Evolutionary conservation across 2,888 invertebrate genomes (phyloP).

Genomic region (Mantis religiosa): DNA sequence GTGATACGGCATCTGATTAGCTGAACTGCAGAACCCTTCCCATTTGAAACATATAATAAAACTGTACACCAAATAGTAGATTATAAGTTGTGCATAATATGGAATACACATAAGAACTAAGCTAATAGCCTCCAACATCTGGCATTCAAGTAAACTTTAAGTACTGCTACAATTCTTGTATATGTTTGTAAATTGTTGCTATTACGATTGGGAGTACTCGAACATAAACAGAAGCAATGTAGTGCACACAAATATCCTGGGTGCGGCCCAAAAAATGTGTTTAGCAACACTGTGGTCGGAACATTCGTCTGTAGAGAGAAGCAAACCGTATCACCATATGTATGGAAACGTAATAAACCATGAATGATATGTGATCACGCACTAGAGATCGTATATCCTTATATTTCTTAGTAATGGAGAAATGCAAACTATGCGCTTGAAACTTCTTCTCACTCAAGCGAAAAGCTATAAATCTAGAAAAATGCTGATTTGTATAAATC

Average conservation of each 20-base stretch:
- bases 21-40: no score
- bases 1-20: no score
- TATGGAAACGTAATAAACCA: not conserved
- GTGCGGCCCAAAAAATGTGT: not conserved
- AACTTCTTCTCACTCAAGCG: not conserved
- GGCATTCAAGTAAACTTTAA: not conserved
- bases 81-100: no score
- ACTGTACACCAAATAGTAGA: no score
- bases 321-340: not conserved
- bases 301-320: not conserved
- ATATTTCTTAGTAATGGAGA: not conserved
- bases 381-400: not conserved
- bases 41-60: no score
- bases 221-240: not conserved
- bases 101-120: no score
- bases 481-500: not conserved
- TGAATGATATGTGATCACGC: not conserved
- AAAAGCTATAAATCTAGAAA: not conserved
- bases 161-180: not conserved
- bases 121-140: not conserved
- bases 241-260: not conserved
- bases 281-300: not conserved
- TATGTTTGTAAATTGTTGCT: not conserved
- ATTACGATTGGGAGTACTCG: no score
- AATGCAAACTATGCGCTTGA: not conserved